These are phyloP conservation scores for Cochlearius cochlearius DNA, from an alignment of 2,113 vertebrate genomes.

Conservation along the genomic window DNA sequence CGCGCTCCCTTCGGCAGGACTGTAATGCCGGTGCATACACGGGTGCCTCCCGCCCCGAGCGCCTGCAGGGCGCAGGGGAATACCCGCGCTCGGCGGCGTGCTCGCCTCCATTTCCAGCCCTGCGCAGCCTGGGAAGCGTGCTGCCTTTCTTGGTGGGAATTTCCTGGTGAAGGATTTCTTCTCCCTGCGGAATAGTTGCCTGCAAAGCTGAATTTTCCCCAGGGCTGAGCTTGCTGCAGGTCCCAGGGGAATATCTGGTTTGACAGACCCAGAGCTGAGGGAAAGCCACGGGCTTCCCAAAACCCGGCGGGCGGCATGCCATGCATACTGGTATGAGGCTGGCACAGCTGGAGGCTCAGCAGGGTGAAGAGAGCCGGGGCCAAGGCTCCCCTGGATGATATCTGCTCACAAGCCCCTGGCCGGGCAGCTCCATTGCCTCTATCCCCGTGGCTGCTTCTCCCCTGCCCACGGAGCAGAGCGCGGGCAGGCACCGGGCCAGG, in stretches of 20 bases:
- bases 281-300: not conserved
- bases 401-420: not conserved
- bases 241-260: not conserved
- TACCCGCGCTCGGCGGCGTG: accelerated
- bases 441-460: accelerated
- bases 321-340: not conserved
- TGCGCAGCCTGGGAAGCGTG: accelerated
- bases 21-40: accelerated
- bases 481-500: not conserved
- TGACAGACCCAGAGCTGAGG: not conserved
- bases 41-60: accelerated
- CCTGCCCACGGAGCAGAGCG: accelerated
- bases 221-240: not conserved
- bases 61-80: not conserved
- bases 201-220: not conserved
- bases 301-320: accelerated
- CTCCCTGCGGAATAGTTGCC: not conserved
- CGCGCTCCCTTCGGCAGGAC: too few relatives aligned
- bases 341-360: not conserved
- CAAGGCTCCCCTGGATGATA: not conserved
- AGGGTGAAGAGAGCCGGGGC: not conserved
- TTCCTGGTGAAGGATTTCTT: not conserved
- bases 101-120: not conserved
- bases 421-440: not conserved
- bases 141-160: not conserved